Evolutionary conservation across 2,888 invertebrate genomes (phyloP), one percentile per base, ranked within the genome.

Genomic region (Dryadula phaetusa): DNA sequence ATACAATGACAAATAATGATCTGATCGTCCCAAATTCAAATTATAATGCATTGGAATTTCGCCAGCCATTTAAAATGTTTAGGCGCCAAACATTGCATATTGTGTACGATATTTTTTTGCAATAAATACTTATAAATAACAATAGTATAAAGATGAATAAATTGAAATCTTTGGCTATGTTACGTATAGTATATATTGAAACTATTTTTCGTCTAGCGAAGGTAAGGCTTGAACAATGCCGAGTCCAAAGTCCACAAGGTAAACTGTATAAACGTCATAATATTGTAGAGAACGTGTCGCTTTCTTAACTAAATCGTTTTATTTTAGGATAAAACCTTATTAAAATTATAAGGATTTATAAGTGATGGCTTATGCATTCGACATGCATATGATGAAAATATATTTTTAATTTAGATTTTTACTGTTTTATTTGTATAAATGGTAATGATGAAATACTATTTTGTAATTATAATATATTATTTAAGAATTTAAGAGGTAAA

Each of bases 211-310:
- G 54, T 85, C 42, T 54, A 49, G 25, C 64, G 87, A 76, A 80
- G 82, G 79, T 78, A 78, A 78, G 77, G 76, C 84, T 82, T 85
- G 86, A 54, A 58, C 79, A 83, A 82, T 82, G 85, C 85, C 79
- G 87, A 82, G 93, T 93, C 82, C 92, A 92, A 93, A 93, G 93
- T 93, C 91, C 92, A 79, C 86, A 84, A 89, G 88, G 91, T 89
- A 77, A 77, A 73, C 82, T 69, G 54, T 56, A 18, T 47, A 64
- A 18, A 65, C 58, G 49, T 64, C 58, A 65, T 28, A 37, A 58
- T 60, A 47, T 54, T 60, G 64, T 74, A 74, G 80, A 75, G 77
- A 86, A 86, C 87, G 86, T 87, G 86, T 82, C 80, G 80, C 73
- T 69, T 67, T 47, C 63, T 65, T 65, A 32, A 47, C 20, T 18